Percentiles rank a stretch among this genome's conserved stretches.
Evolutionary conservation across 2,113 vertebrate genomes (phyloP).

Genomic region (Grammomys dolichurus): DNA sequence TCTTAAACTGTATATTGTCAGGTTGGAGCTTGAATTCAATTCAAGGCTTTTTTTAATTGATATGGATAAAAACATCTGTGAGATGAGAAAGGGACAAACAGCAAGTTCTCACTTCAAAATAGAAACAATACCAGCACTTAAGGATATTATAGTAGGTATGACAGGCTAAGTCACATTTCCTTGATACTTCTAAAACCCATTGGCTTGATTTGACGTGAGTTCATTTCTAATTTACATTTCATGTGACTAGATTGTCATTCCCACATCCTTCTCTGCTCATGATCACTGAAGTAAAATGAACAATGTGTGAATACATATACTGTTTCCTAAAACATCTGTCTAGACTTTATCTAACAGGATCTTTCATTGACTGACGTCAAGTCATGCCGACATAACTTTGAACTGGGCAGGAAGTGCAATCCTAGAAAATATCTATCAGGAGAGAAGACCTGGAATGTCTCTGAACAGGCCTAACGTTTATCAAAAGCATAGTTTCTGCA

Average conservation of each 20-base stretch:
- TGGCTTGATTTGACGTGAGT: neutral
- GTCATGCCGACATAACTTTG: neutral
- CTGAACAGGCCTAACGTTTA: neutral
- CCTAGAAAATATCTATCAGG: neutral
- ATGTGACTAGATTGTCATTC: neutral
- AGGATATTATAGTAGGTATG: neutral
- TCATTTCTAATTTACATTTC: neutral
- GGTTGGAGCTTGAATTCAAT: conserved; percentile 39
- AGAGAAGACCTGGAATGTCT: neutral
- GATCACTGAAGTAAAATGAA: neutral
- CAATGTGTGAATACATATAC: neutral
- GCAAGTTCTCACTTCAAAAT: neutral
- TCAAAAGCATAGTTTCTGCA: neutral
- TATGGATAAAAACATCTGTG: conserved; percentile 56
- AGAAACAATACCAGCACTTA: conserved; percentile 20
- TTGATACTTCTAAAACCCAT: neutral
- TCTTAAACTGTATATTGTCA: conserved; percentile 65
- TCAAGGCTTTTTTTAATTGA: conserved; percentile 36
- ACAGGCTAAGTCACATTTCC: conserved; percentile 23
- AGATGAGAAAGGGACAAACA: conserved; percentile 37
- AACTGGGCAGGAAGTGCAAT: neutral
- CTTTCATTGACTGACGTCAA: conserved; percentile 25
- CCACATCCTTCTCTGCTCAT: neutral
- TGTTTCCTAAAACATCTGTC: neutral
- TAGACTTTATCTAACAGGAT: neutral